Conservation (phyloP, 2,113 vertebrate species). For the Columbina picui region DNA sequence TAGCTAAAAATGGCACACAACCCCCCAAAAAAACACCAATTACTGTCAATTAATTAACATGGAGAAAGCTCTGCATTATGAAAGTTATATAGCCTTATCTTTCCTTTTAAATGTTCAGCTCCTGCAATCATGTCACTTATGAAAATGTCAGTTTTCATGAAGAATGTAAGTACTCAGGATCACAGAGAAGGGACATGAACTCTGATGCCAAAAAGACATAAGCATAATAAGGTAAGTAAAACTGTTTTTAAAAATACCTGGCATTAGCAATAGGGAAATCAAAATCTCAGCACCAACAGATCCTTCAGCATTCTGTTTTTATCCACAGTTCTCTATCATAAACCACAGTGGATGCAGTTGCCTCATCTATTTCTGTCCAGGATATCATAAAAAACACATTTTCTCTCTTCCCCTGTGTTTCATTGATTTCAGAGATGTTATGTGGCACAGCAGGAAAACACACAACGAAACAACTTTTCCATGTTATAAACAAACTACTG, state of each 20-base stretch:
- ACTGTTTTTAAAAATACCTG: not conserved
- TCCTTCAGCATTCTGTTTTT: not conserved
- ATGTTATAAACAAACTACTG: not conserved
- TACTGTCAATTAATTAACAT: not conserved
- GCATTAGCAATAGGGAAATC: not conserved
- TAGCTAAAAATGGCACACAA: not conserved
- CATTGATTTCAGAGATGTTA: not conserved
- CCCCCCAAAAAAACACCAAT: rapidly evolving
- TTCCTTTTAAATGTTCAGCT: not conserved
- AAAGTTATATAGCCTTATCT: not conserved
- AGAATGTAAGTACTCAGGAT: not conserved
- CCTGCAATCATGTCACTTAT: not conserved
- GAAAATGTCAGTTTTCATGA: not conserved
- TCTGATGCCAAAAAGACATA: not conserved
- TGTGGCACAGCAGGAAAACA: rapidly evolving
- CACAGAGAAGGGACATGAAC: not conserved
- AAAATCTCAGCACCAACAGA: not conserved
- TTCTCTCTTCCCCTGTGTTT: not conserved
- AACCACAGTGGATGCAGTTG: not conserved
- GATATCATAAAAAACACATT: not conserved
- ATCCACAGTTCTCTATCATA: not conserved
- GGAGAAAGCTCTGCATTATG: too few species aligned
- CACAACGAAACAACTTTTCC: not conserved
- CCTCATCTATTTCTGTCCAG: not conserved
- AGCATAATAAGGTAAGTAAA: not conserved